Percentiles rank a stretch among this genome's conserved stretches.
Conservation (phyloP, 2,888 invertebrate genomes). For the Macrosiphum euphorbiae region DNA sequence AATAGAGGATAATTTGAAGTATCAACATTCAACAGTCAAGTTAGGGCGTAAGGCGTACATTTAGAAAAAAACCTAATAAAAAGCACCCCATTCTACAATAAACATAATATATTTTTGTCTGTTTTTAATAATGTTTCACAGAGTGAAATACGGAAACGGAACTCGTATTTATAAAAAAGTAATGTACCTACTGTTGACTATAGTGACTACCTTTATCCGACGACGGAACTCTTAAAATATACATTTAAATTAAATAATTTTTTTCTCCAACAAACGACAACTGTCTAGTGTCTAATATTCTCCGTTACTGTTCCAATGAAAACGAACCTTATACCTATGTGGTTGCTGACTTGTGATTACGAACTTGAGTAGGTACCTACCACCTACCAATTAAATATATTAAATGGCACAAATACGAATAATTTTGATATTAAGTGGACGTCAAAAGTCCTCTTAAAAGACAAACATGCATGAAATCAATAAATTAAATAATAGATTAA, state of each 20-base stretch:
- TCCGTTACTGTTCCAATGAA: background rate
- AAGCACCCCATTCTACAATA: background rate
- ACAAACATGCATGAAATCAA: background rate
- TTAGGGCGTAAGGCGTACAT: too few species aligned
- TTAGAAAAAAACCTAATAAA: background rate
- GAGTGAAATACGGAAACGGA: background rate
- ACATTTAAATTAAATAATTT: background rate
- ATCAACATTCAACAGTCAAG: background rate
- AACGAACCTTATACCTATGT: background rate
- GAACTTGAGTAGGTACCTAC: too few species aligned
- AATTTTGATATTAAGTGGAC: background rate
- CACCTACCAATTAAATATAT: background rate
- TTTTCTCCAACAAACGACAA: background rate
- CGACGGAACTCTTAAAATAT: background rate
- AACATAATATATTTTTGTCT: background rate
- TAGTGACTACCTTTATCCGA: background rate
- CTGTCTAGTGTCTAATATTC: background rate
- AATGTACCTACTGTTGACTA: background rate
- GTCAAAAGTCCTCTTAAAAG: too few species aligned
- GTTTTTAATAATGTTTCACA: background rate
- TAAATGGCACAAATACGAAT: background rate
- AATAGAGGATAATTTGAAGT: background rate
- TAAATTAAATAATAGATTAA: background rate
- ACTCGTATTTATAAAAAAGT: background rate
- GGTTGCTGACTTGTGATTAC: background rate